Base-by-base conservation (phyloP, 2,797 vertebrate species). In the Neosilurus mollespiculum region DNA sequence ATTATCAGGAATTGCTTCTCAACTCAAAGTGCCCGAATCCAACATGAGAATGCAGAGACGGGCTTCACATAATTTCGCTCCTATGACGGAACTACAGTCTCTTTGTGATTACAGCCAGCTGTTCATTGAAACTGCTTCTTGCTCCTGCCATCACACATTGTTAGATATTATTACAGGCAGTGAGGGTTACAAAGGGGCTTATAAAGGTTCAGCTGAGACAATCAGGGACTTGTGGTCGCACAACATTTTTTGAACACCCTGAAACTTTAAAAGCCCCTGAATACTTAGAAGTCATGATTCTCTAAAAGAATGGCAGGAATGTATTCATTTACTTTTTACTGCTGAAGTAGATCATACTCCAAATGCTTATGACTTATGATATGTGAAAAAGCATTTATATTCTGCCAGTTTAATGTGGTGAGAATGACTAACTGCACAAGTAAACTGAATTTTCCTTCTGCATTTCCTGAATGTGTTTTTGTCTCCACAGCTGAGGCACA, bases 1-100 rank as follows among this genome's bases (percentile, higher is more conserved):
- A 87, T 84, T 87, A 82, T 66, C 81, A 84, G 75, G 82, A 75
- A 82, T 73, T 81, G 84, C 83, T 86, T 73, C 82, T 85, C 83
- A 82, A 83, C 81, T 84, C 78, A 65, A 75, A 84, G 62, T 70
- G 16, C 65, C 80, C 16, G 54, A 84, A 76, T 87, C 86, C 51
- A 37, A 81, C 69, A 86, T 53, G 43, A 64, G 82, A 83, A 75
- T 69, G 72, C 70, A 84, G 75, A 81, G 58, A 22, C 15, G 3
- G 37, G 54, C 43, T 78, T 53, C 81, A 83, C 73, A 77, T 81
- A 62, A 69, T 82, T 85, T 84, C 81, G 73, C 67, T 82, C 79
- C 71, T 26, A 53, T 65, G 72, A 51, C 70, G 75, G 81, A 70
- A 72, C 24, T 75, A 78, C 20, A n/a, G 65, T 81, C 71, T 80